These are phyloP conservation scores for Bombus pyrosoma DNA, from an alignment of 1,140 invertebrate genomes.

Conservation along the genomic window DNA sequence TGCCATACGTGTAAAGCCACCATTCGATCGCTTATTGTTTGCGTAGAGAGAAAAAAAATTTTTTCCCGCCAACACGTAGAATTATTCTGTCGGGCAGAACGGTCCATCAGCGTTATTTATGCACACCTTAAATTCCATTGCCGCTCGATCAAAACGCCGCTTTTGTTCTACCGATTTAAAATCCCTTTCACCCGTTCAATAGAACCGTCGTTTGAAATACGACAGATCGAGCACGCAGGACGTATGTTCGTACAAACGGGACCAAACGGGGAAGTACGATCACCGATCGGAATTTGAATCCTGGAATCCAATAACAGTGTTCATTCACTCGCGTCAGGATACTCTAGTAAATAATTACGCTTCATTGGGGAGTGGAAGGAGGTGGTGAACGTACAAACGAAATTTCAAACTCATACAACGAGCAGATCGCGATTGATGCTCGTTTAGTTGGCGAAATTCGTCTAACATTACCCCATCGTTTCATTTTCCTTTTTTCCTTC, in stretches of 20 bases:
- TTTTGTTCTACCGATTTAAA: slow-evolving; percentile 68
- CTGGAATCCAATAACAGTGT: slow-evolving; percentile 52
- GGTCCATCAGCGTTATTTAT: slow-evolving; percentile 62
- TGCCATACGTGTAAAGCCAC: not conserved
- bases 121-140: slow-evolving; percentile 63
- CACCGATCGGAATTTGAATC: slow-evolving; percentile 59
- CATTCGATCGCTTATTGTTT: slow-evolving; percentile 32
- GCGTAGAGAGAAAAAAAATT: slow-evolving; percentile 25
- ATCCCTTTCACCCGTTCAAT: slow-evolving; percentile 61
- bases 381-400: not conserved
- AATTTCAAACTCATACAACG: slow-evolving; percentile 28
- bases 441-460: not conserved
- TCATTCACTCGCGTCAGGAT: slow-evolving; percentile 27
- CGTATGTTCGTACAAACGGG: slow-evolving; percentile 36
- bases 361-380: not conserved
- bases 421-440: not conserved
- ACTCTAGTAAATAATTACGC: slow-evolving; percentile 39
- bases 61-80: slow-evolving; percentile 53
- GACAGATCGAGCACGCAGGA: slow-evolving; percentile 64
- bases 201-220: slow-evolving; percentile 62
- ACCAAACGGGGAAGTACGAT: slow-evolving; percentile 18
- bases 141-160: slow-evolving; percentile 47
- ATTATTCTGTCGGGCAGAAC: slow-evolving; percentile 6
- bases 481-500: not conserved
- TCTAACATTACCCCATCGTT: not conserved